Percentiles rank a stretch among this genome's conserved stretches.
Evolutionary conservation across 2,797 vertebrate genomes (phyloP).

Genomic region (Acanthis flammea): DNA sequence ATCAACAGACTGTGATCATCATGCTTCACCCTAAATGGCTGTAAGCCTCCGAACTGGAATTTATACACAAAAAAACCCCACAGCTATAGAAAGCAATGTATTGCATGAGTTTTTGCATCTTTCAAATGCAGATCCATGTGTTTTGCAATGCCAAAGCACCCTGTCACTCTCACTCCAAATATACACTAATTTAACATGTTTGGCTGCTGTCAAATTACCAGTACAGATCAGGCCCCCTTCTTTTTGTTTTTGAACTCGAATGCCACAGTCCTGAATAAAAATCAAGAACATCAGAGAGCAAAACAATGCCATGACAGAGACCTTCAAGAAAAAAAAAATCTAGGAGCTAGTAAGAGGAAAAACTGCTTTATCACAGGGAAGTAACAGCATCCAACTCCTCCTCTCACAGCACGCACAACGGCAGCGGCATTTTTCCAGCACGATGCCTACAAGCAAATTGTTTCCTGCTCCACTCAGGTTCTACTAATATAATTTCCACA

Average conservation of each 20-base stretch:
- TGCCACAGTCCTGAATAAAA: not conserved
- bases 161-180: not conserved
- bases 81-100: not conserved
- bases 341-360: not conserved
- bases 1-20: not conserved
- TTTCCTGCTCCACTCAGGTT: not conserved
- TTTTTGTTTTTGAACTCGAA: not conserved
- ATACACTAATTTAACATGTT: not conserved
- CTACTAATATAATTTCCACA: not conserved
- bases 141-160: not conserved
- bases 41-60: not conserved
- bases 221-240: not conserved
- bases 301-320: not conserved
- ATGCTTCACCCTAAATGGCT: constrained; percentile 1
- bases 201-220: not conserved
- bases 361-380: not conserved
- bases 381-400: not conserved
- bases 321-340: not conserved
- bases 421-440: not conserved
- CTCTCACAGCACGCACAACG: not conserved
- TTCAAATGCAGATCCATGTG: not conserved
- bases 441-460: not conserved
- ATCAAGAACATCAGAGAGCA: not conserved
- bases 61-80: not conserved
- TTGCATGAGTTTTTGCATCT: not conserved